These are phyloP conservation scores for Troides oblongomaculatus DNA, from an alignment of 2,888 invertebrate genomes.

Conservation along the genomic window DNA sequence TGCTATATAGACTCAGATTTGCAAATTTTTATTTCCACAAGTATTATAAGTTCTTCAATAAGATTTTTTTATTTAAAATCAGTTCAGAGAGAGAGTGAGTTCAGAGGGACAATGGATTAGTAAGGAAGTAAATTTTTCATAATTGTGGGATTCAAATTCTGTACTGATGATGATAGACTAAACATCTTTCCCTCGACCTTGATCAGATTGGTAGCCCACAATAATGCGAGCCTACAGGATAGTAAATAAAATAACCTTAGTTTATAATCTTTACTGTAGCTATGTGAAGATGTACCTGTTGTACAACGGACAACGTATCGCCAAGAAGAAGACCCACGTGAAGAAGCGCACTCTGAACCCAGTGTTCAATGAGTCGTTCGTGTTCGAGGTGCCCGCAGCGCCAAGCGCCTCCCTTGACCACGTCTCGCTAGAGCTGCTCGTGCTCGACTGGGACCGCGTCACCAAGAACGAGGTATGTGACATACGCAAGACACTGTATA, in stretches of 20 bases:
- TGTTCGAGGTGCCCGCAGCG: slow-evolving; percentile 94
- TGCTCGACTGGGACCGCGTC: slow-evolving; percentile 98
- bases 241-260: background rate
- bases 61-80: too few relatives aligned
- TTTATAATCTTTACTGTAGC: slow-evolving; percentile 42
- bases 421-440: slow-evolving; percentile 91
- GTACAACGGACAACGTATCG: slow-evolving; percentile 98
- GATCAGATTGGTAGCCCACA: too few relatives aligned
- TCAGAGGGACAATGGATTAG: too few relatives aligned
- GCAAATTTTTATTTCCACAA: too few relatives aligned
- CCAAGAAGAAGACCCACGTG: slow-evolving; percentile 99
- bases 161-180: too few relatives aligned
- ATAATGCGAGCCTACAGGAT: too few relatives aligned
- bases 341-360: slow-evolving; percentile 98
- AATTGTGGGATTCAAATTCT: too few relatives aligned
- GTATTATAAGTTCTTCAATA: too few relatives aligned
- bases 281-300: slow-evolving; percentile 97
- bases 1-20: too few relatives aligned
- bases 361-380: slow-evolving; percentile 99
- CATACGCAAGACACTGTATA: background rate
- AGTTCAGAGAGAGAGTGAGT: too few relatives aligned
- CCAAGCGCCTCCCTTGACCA: slow-evolving; percentile 87
- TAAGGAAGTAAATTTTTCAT: too few relatives aligned
- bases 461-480: slow-evolving; percentile 95
- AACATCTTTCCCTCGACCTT: too few relatives aligned